A percentile compares a stretch with the other conserved stretches of the same genome.
phyloP scores from a whole-genome alignment of 1,140 invertebrate species.

The Sarcophaga bullata region DNA sequence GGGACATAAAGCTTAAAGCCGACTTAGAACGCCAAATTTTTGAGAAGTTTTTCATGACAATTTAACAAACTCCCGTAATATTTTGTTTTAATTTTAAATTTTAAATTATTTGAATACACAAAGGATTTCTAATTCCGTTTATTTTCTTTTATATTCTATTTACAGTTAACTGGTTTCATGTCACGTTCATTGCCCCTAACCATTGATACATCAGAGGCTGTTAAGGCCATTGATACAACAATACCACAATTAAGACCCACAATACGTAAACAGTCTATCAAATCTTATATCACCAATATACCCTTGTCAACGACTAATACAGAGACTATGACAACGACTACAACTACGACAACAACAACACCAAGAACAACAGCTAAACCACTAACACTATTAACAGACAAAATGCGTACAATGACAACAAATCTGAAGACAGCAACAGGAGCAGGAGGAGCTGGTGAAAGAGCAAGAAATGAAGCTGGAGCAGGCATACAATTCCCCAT shows the following conservation, averaged over 20 bases:
- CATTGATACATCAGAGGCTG: slow-evolving; percentile 55
- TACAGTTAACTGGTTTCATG: slow-evolving; percentile 59
- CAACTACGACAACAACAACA: slow-evolving; percentile 8
- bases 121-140: no score
- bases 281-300: slow-evolving; percentile 21
- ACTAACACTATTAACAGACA: not conserved
- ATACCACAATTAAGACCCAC: slow-evolving; percentile 32
- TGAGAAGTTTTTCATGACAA: no score
- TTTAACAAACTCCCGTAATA: no score
- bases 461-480: not conserved
- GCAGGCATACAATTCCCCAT: not conserved
- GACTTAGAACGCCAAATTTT: no score
- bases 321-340: slow-evolving; percentile 33
- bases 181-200: slow-evolving; percentile 59
- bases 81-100: not conserved
- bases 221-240: slow-evolving; percentile 15
- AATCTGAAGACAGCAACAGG: no score
- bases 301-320: slow-evolving; percentile 16
- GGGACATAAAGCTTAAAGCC: no score
- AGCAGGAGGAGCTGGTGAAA: no score
- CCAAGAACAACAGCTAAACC: not conserved
- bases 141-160: slow-evolving; percentile 23
- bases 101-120: not conserved
- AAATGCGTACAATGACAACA: no score
- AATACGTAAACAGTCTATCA: slow-evolving; percentile 8